phyloP scores from a whole-genome alignment of 2,113 vertebrate genomes.

The Chinchilla lanigera region DNA sequence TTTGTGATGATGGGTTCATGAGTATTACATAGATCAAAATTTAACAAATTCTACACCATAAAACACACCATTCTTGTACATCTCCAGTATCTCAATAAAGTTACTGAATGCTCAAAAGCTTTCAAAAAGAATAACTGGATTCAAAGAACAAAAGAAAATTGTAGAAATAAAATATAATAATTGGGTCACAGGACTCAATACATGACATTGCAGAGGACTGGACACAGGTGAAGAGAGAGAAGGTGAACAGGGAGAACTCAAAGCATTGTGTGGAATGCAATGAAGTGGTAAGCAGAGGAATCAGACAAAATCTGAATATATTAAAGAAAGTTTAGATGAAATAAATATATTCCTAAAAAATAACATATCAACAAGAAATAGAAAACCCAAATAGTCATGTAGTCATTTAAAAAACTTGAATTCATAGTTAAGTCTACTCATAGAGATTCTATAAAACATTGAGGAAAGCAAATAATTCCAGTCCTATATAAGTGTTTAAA shows the following conservation, averaged over 20 bases:
- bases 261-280: neutral
- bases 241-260: neutral
- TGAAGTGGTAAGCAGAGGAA: neutral
- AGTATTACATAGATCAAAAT: neutral
- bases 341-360: constrained; percentile 15
- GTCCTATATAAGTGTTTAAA: neutral
- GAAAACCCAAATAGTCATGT: neutral
- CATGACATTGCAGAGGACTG: neutral
- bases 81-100: neutral
- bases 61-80: neutral
- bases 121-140: neutral
- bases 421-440: constrained; percentile 21
- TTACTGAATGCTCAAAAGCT: neutral
- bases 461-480: neutral
- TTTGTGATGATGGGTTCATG: neutral
- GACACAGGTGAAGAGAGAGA: neutral
- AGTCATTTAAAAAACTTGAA: constrained; percentile 38
- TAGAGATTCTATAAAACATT: constrained; percentile 22
- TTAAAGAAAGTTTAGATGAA: constrained; percentile 26
- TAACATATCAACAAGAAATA: neutral
- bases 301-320: neutral
- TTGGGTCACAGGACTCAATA: neutral
- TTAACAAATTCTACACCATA: neutral
- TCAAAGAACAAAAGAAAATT: constrained; percentile 32
- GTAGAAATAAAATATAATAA: neutral